Conservation (phyloP, 1,140 invertebrate species). For the Tigriopus japonicus region DNA sequence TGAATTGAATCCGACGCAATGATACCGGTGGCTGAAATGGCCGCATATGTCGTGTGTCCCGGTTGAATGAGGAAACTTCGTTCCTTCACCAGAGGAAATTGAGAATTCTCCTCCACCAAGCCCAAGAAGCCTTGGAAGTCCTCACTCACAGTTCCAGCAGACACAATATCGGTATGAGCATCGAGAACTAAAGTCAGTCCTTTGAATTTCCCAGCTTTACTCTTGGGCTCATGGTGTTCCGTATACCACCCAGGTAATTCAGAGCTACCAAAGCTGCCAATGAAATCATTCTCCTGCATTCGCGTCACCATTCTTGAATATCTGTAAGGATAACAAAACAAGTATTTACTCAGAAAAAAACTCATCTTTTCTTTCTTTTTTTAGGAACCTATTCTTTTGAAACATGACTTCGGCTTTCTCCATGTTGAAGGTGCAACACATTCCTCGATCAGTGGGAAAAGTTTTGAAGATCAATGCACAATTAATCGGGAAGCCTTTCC, state of each 20-base stretch:
- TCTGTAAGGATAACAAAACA: background rate
- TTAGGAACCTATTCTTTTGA: no score
- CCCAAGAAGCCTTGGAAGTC: conserved; percentile 3
- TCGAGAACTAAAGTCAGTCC: conserved; percentile 2
- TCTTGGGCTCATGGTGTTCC: background rate
- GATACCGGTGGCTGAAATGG: background rate
- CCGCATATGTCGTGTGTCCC: background rate
- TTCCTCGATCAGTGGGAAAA: conserved; percentile 3
- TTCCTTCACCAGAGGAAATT: background rate
- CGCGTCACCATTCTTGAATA: background rate
- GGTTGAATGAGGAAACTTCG: background rate
- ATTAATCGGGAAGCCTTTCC: conserved; percentile 5
- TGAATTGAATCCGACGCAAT: background rate
- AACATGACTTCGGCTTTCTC: background rate
- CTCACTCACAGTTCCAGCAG: conserved; percentile 5
- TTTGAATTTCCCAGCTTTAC: background rate
- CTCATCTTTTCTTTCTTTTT: no score
- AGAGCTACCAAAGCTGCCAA: background rate
- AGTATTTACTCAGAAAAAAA: no score
- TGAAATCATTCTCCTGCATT: background rate
- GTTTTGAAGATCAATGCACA: conserved; percentile 10
- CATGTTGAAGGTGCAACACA: conserved; percentile 11
- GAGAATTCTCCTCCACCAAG: background rate
- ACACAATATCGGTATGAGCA: background rate
- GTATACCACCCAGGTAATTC: background rate